Conservation (phyloP, 2,113 vertebrate species). For the Tauraco erythrolophus region DNA sequence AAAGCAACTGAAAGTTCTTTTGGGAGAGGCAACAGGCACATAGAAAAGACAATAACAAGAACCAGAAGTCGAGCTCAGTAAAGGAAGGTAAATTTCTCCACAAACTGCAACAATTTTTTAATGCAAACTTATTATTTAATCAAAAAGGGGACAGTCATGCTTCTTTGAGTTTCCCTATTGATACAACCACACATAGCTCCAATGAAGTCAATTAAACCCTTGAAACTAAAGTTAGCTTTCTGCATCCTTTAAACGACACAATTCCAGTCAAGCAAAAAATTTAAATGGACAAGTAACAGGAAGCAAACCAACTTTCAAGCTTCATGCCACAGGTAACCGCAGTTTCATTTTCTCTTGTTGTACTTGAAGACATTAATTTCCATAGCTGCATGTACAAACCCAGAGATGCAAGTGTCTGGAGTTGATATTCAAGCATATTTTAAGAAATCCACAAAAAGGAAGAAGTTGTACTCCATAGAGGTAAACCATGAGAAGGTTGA, state of each 20-base stretch:
- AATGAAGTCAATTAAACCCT: neutral
- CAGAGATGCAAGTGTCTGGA: neutral
- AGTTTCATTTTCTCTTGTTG: neutral
- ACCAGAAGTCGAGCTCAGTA: neutral
- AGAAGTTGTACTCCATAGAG: neutral
- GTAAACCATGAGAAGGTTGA: neutral
- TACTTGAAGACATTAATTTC: neutral
- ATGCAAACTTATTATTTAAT: neutral
- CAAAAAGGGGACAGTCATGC: neutral
- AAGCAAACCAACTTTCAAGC: neutral
- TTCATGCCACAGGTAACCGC: neutral
- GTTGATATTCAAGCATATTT: neutral
- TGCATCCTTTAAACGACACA: neutral
- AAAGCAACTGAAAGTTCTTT: neutral
- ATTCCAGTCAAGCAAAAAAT: neutral
- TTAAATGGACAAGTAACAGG: neutral
- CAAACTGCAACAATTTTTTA: neutral
- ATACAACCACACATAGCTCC: neutral
- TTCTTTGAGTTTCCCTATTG: neutral
- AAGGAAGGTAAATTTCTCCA: neutral
- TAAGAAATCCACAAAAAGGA: neutral
- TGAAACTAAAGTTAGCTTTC: neutral
- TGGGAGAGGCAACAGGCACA: neutral
- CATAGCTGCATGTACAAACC: neutral
- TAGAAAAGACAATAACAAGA: neutral